Evolutionary conservation across 2,888 invertebrate species (phyloP), one percentile per base, ranked within the genome.

Genomic region (Epiblema foenella): DNA sequence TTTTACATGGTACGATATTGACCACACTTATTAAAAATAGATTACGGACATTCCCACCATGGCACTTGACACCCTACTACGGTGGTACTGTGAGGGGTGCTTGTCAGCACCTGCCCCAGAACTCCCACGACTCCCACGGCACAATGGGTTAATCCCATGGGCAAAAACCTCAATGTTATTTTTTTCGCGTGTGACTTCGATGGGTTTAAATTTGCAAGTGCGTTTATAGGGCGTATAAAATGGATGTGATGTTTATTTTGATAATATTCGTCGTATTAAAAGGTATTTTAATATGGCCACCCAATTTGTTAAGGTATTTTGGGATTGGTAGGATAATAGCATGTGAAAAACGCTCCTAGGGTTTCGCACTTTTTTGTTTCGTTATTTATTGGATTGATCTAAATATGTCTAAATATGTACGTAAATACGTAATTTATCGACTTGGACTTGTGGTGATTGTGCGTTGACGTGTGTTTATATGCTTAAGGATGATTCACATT

Each of bases 121-220:
- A 80, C 81, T 73, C 74, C 65, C 69, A 58, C 64, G 11, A 88
- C 81, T 73, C 74, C 65, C 64, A 58, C 64, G 11, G 58, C 90
- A 78, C 90, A 91, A 89, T 85, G 90, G 88, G 89, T 90, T 91
- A 87, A 72, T 79, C 73, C 75, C 71, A 8, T 15, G 52, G 49
- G 66, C 46, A 66, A 66, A 65, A 70, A 49, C 70, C 10, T 18
- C 62, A 33, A 62, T 68, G 51, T 59, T 29, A 9, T 52, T 54
- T 66, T 46, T 65, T 70, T 70, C 24, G 60, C 65, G 65, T 65
- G 70, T 56, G 65, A 66, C 33, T 46, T 11, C 20, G 54, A 9
- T 39, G 46, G 57, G 46, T 49, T 60, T 52, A 52, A 63, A 65
- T 70, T 65, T 52, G 65, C 69, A 51, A 29, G 18, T 64, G 60